Base-by-base conservation (phyloP, 2,113 vertebrate genomes). In the Gallinago jamesoni region DNA sequence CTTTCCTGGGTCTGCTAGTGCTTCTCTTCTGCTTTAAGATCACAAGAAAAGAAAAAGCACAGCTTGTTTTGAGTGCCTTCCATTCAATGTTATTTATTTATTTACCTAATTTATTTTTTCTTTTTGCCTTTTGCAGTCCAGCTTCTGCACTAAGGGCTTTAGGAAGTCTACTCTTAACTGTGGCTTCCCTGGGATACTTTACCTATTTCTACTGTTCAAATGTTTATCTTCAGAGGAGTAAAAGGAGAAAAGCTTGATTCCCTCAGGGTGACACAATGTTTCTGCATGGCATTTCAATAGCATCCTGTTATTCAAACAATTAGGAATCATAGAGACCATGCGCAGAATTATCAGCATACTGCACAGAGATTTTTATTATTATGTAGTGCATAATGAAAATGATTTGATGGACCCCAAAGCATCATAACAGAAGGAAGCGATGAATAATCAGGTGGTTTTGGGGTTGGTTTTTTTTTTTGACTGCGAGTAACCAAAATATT, bases 401-500 rank as follows among this genome's bases (percentile, higher is more conserved):
- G 87, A 97, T 97, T 97, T 97, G 96, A 96, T 97, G 96, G 96
- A 84, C 69, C 85, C 95, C 94, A 81, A 95, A 94, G 72, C 90
- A 91, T 91, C 79, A 52, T 84, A 97, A 87, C 79, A 82, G 85
- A 89, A 95, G 90, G 87, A 96, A 96, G 93, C 2, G 1, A 69
- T 87, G 85, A 95, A 89, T 94, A 97, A 96, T 97, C 94, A 88
- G 76, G 89, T 86, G 90, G 35, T 70, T 64, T 93, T 75, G 41
- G 15, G 30, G 10, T 60, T 62, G 87, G 88, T 86, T n/a, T 82
- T 78, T 82, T 91, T 70, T 96, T 88, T 81, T 72, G 63, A 86
- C 84, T 94, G 77, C 67, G 48, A 72, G 60, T 89, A 90, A 94
- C 56, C 78, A 90, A 93, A 94, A 86, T 93, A 63, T 33, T 97